These are phyloP conservation scores for Lepus europaeus DNA, from an alignment of 2,113 vertebrate species.

Conservation along the genomic window DNA sequence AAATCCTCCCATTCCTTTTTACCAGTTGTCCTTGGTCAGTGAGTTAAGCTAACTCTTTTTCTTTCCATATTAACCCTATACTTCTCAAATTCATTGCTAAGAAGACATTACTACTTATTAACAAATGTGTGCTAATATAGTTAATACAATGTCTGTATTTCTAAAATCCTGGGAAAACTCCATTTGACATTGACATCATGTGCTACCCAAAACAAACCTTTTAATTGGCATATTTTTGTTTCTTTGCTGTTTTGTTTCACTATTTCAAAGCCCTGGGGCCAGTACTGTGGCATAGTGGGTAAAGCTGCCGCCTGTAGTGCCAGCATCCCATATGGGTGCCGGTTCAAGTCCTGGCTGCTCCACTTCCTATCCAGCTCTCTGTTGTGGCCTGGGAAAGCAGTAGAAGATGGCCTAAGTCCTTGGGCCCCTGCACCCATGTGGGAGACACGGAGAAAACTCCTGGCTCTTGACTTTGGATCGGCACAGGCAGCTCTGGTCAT, in stretches of 20 bases:
- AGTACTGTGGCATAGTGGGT: too few relatives aligned
- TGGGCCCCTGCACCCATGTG: too few relatives aligned
- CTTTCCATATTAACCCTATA: conserved; percentile 7
- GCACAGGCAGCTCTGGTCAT: too few relatives aligned
- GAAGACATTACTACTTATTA: not conserved
- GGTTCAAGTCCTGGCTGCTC: too few relatives aligned
- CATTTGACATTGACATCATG: not conserved
- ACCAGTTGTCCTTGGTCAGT: not conserved
- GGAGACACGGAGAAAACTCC: too few relatives aligned
- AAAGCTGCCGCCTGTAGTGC: too few relatives aligned
- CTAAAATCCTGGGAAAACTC: not conserved
- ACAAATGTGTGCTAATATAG: not conserved
- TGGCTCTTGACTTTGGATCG: too few relatives aligned
- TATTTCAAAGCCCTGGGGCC: not conserved
- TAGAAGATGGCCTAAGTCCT: too few relatives aligned
- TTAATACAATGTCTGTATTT: not conserved
- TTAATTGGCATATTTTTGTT: not conserved
- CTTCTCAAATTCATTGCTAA: conserved; percentile 41
- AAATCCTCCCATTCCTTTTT: not conserved
- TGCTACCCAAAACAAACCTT: not conserved
- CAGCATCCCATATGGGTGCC: too few relatives aligned
- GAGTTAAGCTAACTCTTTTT: not conserved
- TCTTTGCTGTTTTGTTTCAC: conserved; percentile 24
- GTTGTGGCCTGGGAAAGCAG: too few relatives aligned
- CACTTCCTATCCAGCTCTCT: too few relatives aligned